These are phyloP conservation scores for Pagrus major DNA, from an alignment of 2,113 vertebrate species.

Conservation along the genomic window DNA sequence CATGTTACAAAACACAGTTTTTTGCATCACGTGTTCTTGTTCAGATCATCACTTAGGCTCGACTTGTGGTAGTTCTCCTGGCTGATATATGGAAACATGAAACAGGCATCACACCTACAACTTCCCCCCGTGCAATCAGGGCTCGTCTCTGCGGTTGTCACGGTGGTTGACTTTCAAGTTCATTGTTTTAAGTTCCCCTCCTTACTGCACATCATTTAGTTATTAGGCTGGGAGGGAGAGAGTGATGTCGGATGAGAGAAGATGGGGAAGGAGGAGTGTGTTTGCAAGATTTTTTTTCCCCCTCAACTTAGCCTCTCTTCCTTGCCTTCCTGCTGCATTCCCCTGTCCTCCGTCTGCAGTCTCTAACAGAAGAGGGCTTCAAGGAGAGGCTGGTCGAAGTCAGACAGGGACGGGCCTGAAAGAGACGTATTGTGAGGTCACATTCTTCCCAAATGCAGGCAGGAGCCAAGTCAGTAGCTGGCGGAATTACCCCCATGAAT, in stretches of 20 bases:
- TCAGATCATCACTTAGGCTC: slow-evolving; percentile 48
- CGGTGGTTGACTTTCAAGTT: slow-evolving; percentile 65
- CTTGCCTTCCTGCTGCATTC: slow-evolving; percentile 66
- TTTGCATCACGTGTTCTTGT: slow-evolving; percentile 55
- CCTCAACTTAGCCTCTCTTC: slow-evolving; percentile 56
- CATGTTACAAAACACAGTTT: slow-evolving; percentile 58
- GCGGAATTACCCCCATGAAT: slow-evolving; percentile 85
- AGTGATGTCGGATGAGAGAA: slow-evolving; percentile 43
- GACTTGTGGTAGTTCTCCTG: slow-evolving; percentile 41
- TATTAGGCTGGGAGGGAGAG: slow-evolving; percentile 45
- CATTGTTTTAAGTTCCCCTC: slow-evolving; percentile 65
- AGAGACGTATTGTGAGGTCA: slow-evolving; percentile 87
- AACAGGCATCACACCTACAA: slow-evolving; percentile 73
- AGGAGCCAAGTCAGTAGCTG: slow-evolving; percentile 87
- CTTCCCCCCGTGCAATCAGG: slow-evolving; percentile 73
- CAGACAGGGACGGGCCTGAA: slow-evolving; percentile 84
- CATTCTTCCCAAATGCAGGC: slow-evolving; percentile 85
- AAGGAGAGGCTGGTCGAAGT: slow-evolving; percentile 77
- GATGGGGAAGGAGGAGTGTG: slow-evolving; percentile 57
- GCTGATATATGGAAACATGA: slow-evolving; percentile 62
- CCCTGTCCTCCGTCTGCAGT: slow-evolving; percentile 69
- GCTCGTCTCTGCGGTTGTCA: slow-evolving; percentile 70
- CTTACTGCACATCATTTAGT: slow-evolving; percentile 64
- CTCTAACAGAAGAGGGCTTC: slow-evolving; percentile 81
- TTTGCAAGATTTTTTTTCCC: slow-evolving; percentile 40